Evolutionary conservation across 2,113 vertebrate species (phyloP).

Genomic region (Urocitellus parryii): DNA sequence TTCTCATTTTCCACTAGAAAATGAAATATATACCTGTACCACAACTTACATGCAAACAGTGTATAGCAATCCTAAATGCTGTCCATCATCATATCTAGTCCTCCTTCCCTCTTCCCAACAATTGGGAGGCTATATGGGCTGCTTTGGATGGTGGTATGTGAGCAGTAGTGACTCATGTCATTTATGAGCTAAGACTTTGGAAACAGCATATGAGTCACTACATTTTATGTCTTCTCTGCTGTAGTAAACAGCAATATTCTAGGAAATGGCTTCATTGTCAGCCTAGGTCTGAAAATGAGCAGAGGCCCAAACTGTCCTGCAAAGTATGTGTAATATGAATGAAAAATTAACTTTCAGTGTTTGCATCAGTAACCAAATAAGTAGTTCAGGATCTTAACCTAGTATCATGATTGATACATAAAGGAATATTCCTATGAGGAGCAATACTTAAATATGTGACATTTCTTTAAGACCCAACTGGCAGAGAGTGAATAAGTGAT

Average conservation of each 20-base stretch:
- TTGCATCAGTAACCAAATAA: not conserved
- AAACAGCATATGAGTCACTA: not conserved
- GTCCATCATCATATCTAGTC: not conserved
- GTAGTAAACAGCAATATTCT: not conserved
- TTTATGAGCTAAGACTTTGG: not conserved
- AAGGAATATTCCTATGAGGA: not conserved
- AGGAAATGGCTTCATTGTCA: not conserved
- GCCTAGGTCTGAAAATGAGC: not conserved
- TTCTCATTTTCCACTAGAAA: slow-evolving; percentile 56
- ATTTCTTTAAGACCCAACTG: not conserved
- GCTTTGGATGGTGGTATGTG: not conserved
- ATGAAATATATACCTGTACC: not conserved
- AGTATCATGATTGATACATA: not conserved
- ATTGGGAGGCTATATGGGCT: not conserved
- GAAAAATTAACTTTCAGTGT: not conserved
- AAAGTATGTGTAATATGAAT: not conserved
- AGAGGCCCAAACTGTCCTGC: not conserved
- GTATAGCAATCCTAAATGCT: not conserved
- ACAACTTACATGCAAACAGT: not conserved
- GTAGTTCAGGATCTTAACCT: not conserved
- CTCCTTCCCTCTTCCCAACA: not conserved
- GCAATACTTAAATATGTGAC: not conserved
- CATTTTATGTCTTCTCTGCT: not conserved
- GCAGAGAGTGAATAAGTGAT: not conserved
- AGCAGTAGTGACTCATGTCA: not conserved